Conservation (phyloP, 2,113 vertebrate genomes). For the Equus przewalskii region DNA sequence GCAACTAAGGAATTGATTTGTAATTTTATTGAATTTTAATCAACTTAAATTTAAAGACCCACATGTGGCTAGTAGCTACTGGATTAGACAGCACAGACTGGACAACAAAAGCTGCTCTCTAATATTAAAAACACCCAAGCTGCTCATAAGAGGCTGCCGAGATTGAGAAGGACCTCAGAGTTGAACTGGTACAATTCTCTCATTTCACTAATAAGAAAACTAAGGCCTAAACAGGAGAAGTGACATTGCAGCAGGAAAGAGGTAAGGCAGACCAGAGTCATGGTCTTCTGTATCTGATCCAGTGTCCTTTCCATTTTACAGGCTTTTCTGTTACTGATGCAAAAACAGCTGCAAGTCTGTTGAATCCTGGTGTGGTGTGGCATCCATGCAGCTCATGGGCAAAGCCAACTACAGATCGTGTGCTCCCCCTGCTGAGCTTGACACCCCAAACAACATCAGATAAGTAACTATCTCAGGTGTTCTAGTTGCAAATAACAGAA, state of each 20-base stretch:
- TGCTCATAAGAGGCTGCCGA: background rate
- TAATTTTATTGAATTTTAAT: constrained; percentile 13
- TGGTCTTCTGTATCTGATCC: background rate
- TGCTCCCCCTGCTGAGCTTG: background rate
- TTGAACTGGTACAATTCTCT: constrained; percentile 2
- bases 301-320: background rate
- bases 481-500: background rate
- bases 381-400: background rate
- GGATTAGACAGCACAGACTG: background rate
- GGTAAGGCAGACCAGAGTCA: background rate
- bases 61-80: background rate
- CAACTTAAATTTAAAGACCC: constrained; percentile 48
- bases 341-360: constrained; percentile 46
- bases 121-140: background rate
- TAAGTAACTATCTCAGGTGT: background rate
- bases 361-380: background rate
- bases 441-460: background rate
- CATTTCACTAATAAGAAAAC: constrained; percentile 23
- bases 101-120: background rate
- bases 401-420: constrained; percentile 37
- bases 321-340: background rate
- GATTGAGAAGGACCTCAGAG: background rate
- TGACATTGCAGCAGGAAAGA: background rate
- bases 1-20: background rate
- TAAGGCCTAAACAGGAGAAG: background rate